Percentiles rank a stretch among this genome's conserved stretches.
phyloP scores from a whole-genome alignment of 2,113 vertebrate species.

The Tursiops truncatus region DNA sequence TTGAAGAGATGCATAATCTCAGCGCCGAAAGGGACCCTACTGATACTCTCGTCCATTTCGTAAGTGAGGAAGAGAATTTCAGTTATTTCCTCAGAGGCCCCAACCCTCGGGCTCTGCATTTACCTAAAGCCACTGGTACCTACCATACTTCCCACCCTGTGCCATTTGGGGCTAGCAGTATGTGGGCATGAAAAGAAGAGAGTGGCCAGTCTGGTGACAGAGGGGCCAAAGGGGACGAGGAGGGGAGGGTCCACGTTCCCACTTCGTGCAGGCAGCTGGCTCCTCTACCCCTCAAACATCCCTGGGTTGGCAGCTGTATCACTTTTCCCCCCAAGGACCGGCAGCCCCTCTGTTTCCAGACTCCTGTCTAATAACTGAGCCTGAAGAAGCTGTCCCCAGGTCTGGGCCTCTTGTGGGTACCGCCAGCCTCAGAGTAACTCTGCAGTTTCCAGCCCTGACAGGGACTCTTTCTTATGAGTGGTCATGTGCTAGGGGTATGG shows the following conservation, averaged over 20 bases:
- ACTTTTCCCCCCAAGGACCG: background rate
- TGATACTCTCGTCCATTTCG: background rate
- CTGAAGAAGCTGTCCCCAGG: conserved; percentile 51
- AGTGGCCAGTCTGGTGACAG: background rate
- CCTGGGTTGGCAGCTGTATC: background rate
- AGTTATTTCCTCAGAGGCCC: background rate
- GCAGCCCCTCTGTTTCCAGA: conserved; percentile 9
- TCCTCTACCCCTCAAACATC: background rate
- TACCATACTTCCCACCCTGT: background rate
- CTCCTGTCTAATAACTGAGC: background rate
- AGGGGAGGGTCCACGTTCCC: background rate
- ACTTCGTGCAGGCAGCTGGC: background rate
- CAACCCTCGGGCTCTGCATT: background rate
- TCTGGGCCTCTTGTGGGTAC: conserved; percentile 66
- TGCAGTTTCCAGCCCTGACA: conserved; percentile 64
- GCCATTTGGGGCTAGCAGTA: background rate
- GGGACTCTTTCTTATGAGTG: conserved; percentile 71
- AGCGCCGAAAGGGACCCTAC: background rate
- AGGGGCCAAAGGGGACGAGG: background rate
- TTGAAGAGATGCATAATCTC: background rate
- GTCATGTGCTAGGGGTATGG: conserved; percentile 51
- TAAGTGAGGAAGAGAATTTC: background rate
- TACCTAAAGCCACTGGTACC: background rate
- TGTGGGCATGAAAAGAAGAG: background rate
- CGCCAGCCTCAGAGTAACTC: conserved; percentile 61